Percentiles rank a stretch among this genome's conserved stretches.
Conservation (phyloP, 2,888 invertebrate species). For the Mesochorus sp. region DNA sequence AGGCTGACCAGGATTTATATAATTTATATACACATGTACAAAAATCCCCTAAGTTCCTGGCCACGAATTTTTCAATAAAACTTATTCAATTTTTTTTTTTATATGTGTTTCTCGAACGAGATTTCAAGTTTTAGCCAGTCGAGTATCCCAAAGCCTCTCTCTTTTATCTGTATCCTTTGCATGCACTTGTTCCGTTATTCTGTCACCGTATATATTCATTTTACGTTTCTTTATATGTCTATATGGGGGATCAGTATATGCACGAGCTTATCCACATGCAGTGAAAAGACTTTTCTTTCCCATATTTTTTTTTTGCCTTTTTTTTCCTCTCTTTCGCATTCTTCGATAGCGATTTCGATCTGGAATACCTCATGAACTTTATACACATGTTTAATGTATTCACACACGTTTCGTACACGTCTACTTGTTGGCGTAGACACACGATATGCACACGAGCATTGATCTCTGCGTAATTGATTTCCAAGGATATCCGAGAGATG, state of each 20-base stretch:
- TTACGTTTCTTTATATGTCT: not conserved
- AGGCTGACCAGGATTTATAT: constrained; percentile 60
- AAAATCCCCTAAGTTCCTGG: not conserved
- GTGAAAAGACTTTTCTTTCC: too few species aligned
- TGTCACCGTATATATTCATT: not conserved
- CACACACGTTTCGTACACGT: too few species aligned
- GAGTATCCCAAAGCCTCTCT: not conserved
- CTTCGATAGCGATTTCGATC: too few species aligned
- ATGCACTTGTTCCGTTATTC: constrained; percentile 7
- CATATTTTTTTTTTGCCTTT: too few species aligned
- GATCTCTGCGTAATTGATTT: constrained; percentile 54
- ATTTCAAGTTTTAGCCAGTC: constrained; percentile 31
- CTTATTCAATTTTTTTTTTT: constrained; percentile 53
- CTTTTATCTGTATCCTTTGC: constrained; percentile 13
- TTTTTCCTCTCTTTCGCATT: too few species aligned
- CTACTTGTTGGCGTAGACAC: too few species aligned
- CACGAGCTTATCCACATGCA: too few species aligned
- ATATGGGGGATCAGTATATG: too few species aligned
- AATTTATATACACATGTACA: not conserved
- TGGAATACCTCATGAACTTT: too few species aligned
- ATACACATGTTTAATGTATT: too few species aligned
- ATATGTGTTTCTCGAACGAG: constrained; percentile 37
- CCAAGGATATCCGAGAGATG: constrained; percentile 56
- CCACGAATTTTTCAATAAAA: constrained; percentile 50
- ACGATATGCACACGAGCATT: constrained; percentile 1